Conservation (phyloP, 2,113 vertebrate genomes). For the Chascanopsetta lugubris region DNA sequence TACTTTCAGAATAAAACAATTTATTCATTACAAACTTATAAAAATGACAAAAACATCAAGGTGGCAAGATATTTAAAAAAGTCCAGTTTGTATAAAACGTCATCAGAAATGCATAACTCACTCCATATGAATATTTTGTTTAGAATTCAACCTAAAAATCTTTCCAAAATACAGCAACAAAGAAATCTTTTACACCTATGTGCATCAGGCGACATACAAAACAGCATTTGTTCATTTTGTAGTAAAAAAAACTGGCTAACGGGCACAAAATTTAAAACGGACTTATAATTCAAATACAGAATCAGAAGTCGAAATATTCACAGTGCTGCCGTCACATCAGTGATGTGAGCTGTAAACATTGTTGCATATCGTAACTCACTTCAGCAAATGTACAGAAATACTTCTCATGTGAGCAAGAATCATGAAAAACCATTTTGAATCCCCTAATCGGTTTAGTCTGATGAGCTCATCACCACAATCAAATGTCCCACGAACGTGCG, state of each 20-base stretch:
- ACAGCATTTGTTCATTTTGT: slow-evolving; percentile 26
- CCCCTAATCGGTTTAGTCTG: slow-evolving; percentile 20
- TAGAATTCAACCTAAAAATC: slow-evolving; percentile 65
- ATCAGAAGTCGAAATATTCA: slow-evolving; percentile 71
- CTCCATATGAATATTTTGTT: slow-evolving; percentile 50
- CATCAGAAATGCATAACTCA: slow-evolving; percentile 56
- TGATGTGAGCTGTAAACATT: slow-evolving; percentile 75
- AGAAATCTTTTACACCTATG: slow-evolving; percentile 25
- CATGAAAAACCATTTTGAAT: slow-evolving; percentile 18
- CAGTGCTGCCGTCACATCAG: slow-evolving; percentile 72
- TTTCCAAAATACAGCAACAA: slow-evolving; percentile 39
- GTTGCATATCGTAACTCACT: slow-evolving; percentile 62
- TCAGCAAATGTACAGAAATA: slow-evolving; percentile 63
- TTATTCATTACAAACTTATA: slow-evolving; percentile 80
- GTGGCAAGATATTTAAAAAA: slow-evolving; percentile 73
- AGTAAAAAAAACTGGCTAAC: slow-evolving; percentile 35
- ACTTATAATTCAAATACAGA: slow-evolving; percentile 53
- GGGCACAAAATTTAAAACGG: slow-evolving; percentile 59
- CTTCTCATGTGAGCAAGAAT: slow-evolving; percentile 24
- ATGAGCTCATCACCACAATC: slow-evolving; percentile 14
- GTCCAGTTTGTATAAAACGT: slow-evolving; percentile 77
- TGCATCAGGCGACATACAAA: slow-evolving; percentile 50
- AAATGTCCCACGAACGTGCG: neutral
- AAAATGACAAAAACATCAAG: slow-evolving; percentile 75
- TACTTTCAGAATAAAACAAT: slow-evolving; percentile 66